Evolutionary conservation across 2,888 invertebrate species (phyloP).

Genomic region (Holacanthella duospinosa): DNA sequence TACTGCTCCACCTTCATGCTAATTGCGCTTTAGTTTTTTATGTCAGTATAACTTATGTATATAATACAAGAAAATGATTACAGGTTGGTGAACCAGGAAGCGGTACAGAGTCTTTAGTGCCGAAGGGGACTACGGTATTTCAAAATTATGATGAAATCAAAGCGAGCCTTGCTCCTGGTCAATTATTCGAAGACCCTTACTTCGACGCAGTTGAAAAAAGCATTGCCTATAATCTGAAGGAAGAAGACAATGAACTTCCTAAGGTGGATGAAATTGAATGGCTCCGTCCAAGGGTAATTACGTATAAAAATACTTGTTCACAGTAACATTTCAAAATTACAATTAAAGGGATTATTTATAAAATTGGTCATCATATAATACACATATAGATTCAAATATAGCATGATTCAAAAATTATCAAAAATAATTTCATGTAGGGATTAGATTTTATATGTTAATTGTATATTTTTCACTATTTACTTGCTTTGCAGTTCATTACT

Average conservation of each 20-base stretch:
- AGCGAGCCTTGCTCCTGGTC: background rate
- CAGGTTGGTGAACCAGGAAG: constrained; percentile 1
- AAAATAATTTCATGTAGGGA: too few species aligned
- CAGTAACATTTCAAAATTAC: background rate
- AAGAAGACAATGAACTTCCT: background rate
- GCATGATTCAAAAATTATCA: too few species aligned
- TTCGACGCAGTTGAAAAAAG: background rate
- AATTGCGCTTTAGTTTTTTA: too few species aligned
- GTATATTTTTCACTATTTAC: too few species aligned
- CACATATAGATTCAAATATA: too few species aligned
- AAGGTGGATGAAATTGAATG: background rate
- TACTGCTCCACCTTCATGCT: too few species aligned
- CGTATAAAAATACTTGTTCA: background rate
- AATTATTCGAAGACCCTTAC: background rate
- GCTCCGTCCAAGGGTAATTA: background rate
- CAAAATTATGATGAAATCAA: background rate
- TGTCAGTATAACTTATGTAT: too few species aligned
- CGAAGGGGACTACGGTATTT: background rate
- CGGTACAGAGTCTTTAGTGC: background rate
- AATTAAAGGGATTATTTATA: background rate
- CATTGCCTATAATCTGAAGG: background rate
- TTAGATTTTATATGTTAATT: too few species aligned
- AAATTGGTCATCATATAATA: too few species aligned
- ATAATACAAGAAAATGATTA: too few species aligned
- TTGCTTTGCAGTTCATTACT: too few species aligned